Evolutionary conservation across 2,113 vertebrate species (phyloP).

Genomic region (Tretioscincus oriximinensis): DNA sequence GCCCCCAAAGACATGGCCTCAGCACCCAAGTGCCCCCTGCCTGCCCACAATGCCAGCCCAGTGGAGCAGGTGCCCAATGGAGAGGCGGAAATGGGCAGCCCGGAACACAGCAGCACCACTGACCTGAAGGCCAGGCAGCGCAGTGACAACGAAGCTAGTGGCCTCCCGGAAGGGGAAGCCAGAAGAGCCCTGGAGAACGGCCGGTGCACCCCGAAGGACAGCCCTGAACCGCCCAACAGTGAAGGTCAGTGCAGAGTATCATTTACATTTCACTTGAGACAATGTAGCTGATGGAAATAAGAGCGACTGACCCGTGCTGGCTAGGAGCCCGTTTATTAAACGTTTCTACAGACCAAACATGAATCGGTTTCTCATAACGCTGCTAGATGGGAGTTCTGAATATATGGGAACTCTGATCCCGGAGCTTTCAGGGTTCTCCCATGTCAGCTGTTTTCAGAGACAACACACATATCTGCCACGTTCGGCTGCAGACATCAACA

Average conservation of each 20-base stretch:
- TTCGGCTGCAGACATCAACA: too few species aligned
- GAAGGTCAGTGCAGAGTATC: conserved; percentile 73
- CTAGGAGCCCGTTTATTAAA: too few species aligned
- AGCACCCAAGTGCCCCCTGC: conserved; percentile 75
- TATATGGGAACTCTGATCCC: too few species aligned
- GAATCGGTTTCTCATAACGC: too few species aligned
- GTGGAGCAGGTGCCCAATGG: conserved; percentile 86
- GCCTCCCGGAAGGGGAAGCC: conserved; percentile 63
- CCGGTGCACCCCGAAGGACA: conserved; percentile 77
- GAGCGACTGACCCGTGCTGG: background rate
- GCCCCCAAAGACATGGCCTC: conserved; percentile 75
- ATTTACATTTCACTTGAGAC: too few species aligned
- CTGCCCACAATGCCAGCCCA: conserved; percentile 73
- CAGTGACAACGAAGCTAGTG: conserved; percentile 71
- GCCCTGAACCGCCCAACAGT: conserved; percentile 75
- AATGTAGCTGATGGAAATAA: too few species aligned
- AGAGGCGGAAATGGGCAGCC: conserved; percentile 76
- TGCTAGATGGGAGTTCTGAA: too few species aligned
- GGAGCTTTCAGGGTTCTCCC: too few species aligned
- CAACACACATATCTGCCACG: too few species aligned
- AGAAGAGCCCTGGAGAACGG: conserved; percentile 85
- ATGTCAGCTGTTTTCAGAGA: too few species aligned
- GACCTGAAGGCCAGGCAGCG: conserved; percentile 66
- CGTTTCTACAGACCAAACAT: too few species aligned
- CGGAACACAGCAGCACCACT: conserved; percentile 75